Evolutionary conservation across 2,888 invertebrate genomes (phyloP), one percentile per base, ranked within the genome.

Genomic region (Drosophila villosipedis): DNA sequence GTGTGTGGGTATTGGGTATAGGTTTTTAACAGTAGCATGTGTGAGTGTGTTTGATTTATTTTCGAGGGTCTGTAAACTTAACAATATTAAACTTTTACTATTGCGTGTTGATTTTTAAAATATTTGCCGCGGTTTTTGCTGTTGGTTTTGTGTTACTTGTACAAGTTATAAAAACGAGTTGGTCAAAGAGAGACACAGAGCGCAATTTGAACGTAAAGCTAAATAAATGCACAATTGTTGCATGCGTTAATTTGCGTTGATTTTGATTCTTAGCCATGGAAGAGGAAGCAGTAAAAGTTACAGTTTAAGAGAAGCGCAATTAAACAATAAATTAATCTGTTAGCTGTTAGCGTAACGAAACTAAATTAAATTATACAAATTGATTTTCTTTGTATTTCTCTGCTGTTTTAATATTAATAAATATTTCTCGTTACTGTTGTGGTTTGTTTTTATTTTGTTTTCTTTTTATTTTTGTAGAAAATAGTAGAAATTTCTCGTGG

Each of bases 51-150:
- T 5, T 16, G 30, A 25, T 64, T 57, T 58, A 6, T 39, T 35
- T 52, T 37, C 58, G 28, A 35, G 49, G 59, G 60, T 52, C 53
- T 78, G 72, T 78, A 86, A 86, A 86, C 86, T 86, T 86, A 86
- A 86, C 86, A 88, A 73, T 80, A 75, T 77, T 77, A 80, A 73
- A 84, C 69, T 80, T 87, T 87, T 70, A 59, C 88, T 88, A 85
- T 86, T 86, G 86, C 77, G 28, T 82, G 73, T 49, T 50, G 39
- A 16, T 43, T 25, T 33, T 28, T 55, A 4, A 37, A 39, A n/a
- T 57, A 49, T 31, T 39, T 58, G 22, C 49, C 31, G 33, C 41
- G 52, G 49, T 65, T 33, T 35, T 57, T 61, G 41, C 59, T 47
- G 43, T 22, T 25, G 43, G 68, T 61, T 66, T 67, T 68, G 61